phyloP scores from a whole-genome alignment of 2,797 vertebrate genomes.

The Eutrigla gurnardus region DNA sequence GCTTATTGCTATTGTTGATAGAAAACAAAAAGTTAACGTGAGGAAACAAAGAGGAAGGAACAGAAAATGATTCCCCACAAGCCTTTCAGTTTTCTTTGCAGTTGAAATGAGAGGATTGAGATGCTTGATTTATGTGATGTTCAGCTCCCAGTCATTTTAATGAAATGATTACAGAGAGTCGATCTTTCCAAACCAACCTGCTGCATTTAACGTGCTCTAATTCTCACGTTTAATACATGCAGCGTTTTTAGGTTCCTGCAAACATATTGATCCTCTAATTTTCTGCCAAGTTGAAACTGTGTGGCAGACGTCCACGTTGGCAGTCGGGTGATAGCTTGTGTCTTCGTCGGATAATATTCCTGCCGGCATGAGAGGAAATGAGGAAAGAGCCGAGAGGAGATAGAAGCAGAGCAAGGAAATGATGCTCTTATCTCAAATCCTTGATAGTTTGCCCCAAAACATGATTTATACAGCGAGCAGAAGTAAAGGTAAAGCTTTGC shows the following conservation, averaged over 20 bases:
- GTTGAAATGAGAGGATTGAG: background rate
- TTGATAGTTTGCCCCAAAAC: conserved; percentile 47
- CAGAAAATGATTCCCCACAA: background rate
- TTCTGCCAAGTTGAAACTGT: conserved; percentile 6
- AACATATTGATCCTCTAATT: conserved; percentile 4
- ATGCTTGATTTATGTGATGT: background rate
- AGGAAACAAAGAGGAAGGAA: background rate
- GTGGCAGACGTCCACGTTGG: conserved; percentile 25
- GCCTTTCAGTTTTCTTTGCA: background rate
- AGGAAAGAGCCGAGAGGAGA: conserved; percentile 35
- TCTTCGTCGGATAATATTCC: conserved; percentile 43
- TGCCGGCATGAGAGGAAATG: conserved; percentile 38
- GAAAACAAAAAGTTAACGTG: conserved; percentile 6
- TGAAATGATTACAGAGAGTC: background rate
- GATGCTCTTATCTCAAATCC: conserved; percentile 57
- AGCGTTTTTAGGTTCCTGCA: background rate
- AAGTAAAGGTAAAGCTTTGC: conserved; percentile 45
- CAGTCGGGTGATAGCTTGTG: conserved; percentile 3
- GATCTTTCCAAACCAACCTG: background rate
- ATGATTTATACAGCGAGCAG: conserved; percentile 39
- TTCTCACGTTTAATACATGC: conserved; percentile 17
- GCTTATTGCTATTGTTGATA: background rate
- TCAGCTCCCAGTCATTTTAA: background rate
- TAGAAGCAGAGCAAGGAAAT: conserved; percentile 43
- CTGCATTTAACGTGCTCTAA: conserved; percentile 1